Percentiles rank a stretch among this genome's conserved stretches.
Evolutionary conservation across 2,113 vertebrate genomes (phyloP).

Genomic region (Galbula dea): DNA sequence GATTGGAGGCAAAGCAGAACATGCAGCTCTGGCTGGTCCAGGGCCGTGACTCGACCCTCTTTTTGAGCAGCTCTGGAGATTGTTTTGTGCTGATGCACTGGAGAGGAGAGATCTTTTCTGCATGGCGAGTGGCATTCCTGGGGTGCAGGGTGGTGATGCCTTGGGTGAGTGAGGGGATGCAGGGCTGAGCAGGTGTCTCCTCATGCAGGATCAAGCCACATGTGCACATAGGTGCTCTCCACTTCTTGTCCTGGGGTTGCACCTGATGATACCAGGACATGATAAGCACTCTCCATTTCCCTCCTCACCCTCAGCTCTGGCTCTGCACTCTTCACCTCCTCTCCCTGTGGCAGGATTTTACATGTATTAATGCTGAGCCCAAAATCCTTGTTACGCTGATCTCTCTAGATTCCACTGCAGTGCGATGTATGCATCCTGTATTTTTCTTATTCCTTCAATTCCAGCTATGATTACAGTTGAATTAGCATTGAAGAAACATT

Average conservation of each 20-base stretch:
- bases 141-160: rapidly evolving
- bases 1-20: background rate
- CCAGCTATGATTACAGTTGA: background rate
- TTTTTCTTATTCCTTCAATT: background rate
- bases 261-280: rapidly evolving
- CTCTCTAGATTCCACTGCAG: background rate
- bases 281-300: background rate
- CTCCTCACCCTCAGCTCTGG: background rate
- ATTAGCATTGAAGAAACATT: background rate
- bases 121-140: background rate
- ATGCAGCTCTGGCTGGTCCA: background rate
- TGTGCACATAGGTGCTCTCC: rapidly evolving
- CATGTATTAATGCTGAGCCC: background rate
- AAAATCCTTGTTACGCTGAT: rapidly evolving
- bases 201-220: background rate
- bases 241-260: background rate
- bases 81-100: background rate
- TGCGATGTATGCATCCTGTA: rapidly evolving
- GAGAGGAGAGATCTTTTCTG: background rate
- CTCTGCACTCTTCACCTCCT: background rate
- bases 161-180: background rate
- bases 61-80: background rate
- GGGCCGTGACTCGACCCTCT: rapidly evolving
- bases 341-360: background rate
- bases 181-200: background rate